phyloP scores from a whole-genome alignment of 1,140 invertebrate species.

The Leptinotarsa defecta region DNA sequence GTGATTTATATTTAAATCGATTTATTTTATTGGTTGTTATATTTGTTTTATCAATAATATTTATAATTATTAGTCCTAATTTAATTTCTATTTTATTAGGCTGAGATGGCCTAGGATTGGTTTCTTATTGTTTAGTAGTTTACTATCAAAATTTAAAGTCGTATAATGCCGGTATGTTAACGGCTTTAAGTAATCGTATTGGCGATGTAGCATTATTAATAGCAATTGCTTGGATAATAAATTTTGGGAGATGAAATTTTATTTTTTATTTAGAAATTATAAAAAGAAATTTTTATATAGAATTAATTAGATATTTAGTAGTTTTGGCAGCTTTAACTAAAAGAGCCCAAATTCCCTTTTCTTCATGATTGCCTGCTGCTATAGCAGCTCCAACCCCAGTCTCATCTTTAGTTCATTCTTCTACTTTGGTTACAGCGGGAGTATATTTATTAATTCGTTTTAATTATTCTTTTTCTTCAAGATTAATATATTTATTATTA shows the following conservation, averaged over 20 bases:
- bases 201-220: conserved; percentile 65
- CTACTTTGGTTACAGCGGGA: conserved; percentile 73
- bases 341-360: conserved; percentile 76
- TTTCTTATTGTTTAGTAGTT: conserved; percentile 66
- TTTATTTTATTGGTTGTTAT: conserved; percentile 65
- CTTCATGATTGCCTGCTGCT: conserved; percentile 68
- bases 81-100: conserved; percentile 71
- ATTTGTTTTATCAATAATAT: conserved; percentile 70
- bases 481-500: conserved; percentile 41
- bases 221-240: conserved; percentile 62
- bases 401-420: conserved; percentile 75
- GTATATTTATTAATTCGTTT: conserved; percentile 73
- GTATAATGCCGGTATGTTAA: conserved; percentile 67
- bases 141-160: conserved; percentile 67
- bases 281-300: conserved; percentile 55
- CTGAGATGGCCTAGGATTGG: conserved; percentile 69
- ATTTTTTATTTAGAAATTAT: conserved; percentile 59
- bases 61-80: conserved; percentile 71
- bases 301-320: conserved; percentile 58
- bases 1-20: conserved; percentile 56
- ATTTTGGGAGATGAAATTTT: conserved; percentile 61
- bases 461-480: conserved; percentile 56
- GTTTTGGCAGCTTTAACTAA: conserved; percentile 68
- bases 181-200: conserved; percentile 66
- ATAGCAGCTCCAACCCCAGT: conserved; percentile 73